Evolutionary conservation across 2,113 vertebrate species (phyloP).

Genomic region (Amphilophus citrinellus): DNA sequence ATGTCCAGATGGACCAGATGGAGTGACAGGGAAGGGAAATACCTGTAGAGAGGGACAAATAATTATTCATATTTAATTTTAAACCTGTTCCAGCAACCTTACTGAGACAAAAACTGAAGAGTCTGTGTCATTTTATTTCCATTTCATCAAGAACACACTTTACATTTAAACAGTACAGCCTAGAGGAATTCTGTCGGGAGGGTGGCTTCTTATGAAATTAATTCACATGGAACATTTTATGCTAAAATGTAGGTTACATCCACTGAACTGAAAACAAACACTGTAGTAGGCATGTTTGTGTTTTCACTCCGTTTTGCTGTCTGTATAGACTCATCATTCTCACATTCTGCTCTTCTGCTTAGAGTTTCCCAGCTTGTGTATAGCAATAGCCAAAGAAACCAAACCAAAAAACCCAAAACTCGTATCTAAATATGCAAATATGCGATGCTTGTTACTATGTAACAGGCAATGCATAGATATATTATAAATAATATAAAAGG

Average conservation of each 20-base stretch:
- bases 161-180: slow-evolving; percentile 32
- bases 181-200: slow-evolving; percentile 9
- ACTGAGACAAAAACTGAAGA: background rate
- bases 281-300: background rate
- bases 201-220: slow-evolving; percentile 19
- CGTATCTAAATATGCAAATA: too few relatives aligned
- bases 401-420: background rate
- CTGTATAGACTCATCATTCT: fast-evolving
- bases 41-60: slow-evolving; percentile 38
- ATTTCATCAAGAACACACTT: slow-evolving; percentile 17
- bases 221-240: slow-evolving; percentile 20
- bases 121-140: background rate
- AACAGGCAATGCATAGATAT: background rate
- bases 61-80: slow-evolving; percentile 25
- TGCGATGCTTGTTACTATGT: background rate
- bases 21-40: slow-evolving; percentile 39
- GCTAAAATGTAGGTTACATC: slow-evolving; percentile 47
- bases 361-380: background rate
- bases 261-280: slow-evolving; percentile 39
- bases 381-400: background rate
- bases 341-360: background rate
- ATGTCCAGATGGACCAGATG: slow-evolving; percentile 64
- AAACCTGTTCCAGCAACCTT: background rate
- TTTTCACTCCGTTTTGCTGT: background rate
- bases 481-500: background rate